phyloP scores from a whole-genome alignment of 1,140 invertebrate species.

The Hyphantria cunea region DNA sequence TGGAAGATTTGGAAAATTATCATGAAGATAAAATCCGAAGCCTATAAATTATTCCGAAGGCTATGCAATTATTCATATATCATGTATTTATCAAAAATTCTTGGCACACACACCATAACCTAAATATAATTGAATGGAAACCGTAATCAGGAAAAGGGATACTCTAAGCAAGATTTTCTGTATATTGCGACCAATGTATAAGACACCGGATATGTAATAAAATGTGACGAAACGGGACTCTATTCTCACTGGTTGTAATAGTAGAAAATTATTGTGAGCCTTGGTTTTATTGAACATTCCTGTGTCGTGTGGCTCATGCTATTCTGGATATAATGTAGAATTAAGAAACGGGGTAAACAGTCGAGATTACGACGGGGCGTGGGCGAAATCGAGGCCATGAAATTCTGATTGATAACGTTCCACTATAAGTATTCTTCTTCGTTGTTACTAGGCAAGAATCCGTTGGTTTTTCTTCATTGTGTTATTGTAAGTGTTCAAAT shows the following conservation, averaged over 20 bases:
- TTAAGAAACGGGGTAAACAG: conserved; percentile 72
- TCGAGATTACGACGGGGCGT: conserved; percentile 60
- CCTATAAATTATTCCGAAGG: too few species aligned
- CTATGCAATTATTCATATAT: conserved; percentile 34
- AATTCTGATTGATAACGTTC: conserved; percentile 73
- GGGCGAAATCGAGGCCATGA: conserved; percentile 68
- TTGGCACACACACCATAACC: conserved; percentile 41
- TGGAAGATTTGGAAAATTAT: too few species aligned
- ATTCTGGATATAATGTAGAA: conserved; percentile 52
- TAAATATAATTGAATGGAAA: conserved; percentile 40
- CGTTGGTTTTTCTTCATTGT: conserved; percentile 27
- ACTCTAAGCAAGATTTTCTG: conserved; percentile 44
- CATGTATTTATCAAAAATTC: conserved; percentile 32
- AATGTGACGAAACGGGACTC: conserved; percentile 3
- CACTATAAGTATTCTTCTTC: conserved; percentile 46
- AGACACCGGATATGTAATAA: background rate
- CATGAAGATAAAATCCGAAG: too few species aligned
- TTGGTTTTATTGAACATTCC: conserved; percentile 3
- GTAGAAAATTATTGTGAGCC: conserved; percentile 24
- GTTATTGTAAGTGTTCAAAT: conserved; percentile 21
- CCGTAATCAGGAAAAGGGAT: conserved; percentile 40
- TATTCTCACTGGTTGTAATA: conserved; percentile 6
- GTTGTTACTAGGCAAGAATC: conserved; percentile 51
- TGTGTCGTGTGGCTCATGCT: conserved; percentile 34
- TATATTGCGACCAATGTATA: conserved; percentile 18